A percentile compares a stretch with the other conserved stretches of the same genome.
These are phyloP conservation scores for Agelas oroides DNA, from an alignment of 37 sponge, comb jelly and placozoan species.

Conservation along the genomic window DNA sequence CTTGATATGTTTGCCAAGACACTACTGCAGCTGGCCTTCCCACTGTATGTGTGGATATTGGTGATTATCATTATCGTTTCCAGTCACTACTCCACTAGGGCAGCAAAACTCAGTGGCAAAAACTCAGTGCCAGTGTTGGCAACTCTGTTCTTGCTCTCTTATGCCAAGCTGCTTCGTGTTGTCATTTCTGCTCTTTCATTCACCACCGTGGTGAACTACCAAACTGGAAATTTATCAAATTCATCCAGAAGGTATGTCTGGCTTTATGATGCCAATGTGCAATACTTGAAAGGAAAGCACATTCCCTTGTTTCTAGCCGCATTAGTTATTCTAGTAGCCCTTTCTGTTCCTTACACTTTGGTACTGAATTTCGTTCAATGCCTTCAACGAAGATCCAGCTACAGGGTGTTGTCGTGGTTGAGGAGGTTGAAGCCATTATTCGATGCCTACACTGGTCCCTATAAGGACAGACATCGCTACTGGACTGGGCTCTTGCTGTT, in stretches of 20 bases:
- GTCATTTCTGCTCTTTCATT: neutral
- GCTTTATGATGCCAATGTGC: conserved; percentile 21
- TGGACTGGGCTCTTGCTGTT: conserved; percentile 18
- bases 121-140: conserved; percentile 41
- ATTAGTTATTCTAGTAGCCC: conserved; percentile 4
- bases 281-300: conserved; percentile 15
- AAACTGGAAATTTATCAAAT: neutral
- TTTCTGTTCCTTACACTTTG: conserved; percentile 14
- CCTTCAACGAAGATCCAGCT: neutral
- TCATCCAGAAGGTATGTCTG: neutral
- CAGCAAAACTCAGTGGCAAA: neutral
- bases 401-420: neutral
- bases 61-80: conserved; percentile 9
- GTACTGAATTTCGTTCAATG: conserved; percentile 1
- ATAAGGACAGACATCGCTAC: conserved; percentile 10
- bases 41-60: conserved; percentile 10
- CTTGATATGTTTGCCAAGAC: conserved; percentile 2
- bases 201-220: neutral
- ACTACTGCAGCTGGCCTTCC: conserved; percentile 5
- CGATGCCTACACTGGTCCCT: conserved; percentile 16
- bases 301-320: neutral
- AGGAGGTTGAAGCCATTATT: conserved; percentile 8
- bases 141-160: conserved; percentile 14
- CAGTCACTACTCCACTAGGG: conserved; percentile 23
- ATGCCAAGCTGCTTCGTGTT: conserved; percentile 13